Conservation (phyloP, 2,797 vertebrate genomes). For the Limosa lapponica region DNA sequence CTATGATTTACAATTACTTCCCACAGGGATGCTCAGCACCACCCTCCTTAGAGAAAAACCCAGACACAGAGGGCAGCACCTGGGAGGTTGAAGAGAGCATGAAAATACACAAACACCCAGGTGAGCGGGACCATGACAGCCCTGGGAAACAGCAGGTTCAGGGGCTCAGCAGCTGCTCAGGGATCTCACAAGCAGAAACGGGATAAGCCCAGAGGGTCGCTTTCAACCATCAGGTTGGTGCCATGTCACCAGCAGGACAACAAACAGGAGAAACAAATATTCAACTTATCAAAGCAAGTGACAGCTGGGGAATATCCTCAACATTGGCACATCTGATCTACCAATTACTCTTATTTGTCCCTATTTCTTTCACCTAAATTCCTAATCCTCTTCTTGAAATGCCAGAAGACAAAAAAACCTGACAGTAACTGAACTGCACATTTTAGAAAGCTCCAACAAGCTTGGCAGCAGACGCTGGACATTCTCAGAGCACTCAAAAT, state of each 20-base stretch:
- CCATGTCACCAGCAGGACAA: not conserved
- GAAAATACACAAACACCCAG: fast-evolving
- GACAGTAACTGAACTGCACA: not conserved
- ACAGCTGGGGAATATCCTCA: not conserved
- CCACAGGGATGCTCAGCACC: not conserved
- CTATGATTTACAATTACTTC: not conserved
- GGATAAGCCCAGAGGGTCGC: not conserved
- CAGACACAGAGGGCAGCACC: not conserved
- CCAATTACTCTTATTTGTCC: not conserved
- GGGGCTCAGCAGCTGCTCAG: not conserved
- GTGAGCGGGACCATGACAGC: not conserved
- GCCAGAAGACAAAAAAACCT: not conserved
- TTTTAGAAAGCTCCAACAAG: not conserved
- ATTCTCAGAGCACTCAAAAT: slow-evolving; percentile 26
- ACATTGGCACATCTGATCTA: not conserved
- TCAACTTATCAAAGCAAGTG: not conserved
- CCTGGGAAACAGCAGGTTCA: not conserved
- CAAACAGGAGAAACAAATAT: not conserved
- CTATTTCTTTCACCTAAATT: not conserved
- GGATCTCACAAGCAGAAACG: not conserved
- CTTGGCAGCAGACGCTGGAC: not conserved
- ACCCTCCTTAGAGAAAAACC: not conserved
- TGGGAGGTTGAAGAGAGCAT: not conserved
- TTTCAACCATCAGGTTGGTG: not conserved
- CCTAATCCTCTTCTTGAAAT: not conserved